These are phyloP conservation scores for Herpailurus yagouaroundi DNA, from an alignment of 2,113 vertebrate species.

Conservation along the genomic window DNA sequence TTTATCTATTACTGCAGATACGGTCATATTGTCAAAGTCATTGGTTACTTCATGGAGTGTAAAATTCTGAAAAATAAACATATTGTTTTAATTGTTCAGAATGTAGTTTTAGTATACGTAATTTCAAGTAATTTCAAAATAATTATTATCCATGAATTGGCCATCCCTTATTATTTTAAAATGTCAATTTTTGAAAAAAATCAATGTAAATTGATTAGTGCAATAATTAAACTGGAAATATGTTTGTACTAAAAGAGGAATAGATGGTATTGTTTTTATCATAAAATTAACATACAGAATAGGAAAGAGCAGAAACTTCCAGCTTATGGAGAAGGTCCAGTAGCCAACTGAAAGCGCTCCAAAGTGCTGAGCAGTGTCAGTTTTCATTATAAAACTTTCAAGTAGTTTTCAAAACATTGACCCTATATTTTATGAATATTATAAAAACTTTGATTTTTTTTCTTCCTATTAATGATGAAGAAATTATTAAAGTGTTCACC, in stretches of 20 bases:
- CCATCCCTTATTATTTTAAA: neutral
- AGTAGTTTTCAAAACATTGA: neutral
- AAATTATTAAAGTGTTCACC: neutral
- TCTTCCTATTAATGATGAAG: neutral
- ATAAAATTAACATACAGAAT: neutral
- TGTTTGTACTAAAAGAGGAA: neutral
- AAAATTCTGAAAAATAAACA: constrained; percentile 85
- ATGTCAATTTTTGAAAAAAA: constrained; percentile 12
- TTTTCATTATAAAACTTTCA: neutral
- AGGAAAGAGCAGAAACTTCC: neutral
- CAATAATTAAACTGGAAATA: constrained; percentile 57
- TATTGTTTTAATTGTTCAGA: constrained; percentile 53
- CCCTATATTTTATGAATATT: neutral
- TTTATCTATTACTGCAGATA: constrained; percentile 83
- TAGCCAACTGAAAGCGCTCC: neutral
- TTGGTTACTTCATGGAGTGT: constrained; percentile 78
- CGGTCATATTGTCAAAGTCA: constrained; percentile 59
- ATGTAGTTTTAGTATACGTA: neutral
- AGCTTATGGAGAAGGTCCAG: neutral
- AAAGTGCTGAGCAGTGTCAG: neutral
- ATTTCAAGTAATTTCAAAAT: constrained; percentile 2
- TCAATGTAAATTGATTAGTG: neutral
- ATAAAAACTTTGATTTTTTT: neutral
- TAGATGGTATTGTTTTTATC: neutral
- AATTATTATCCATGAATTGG: constrained; percentile 3